phyloP scores from a whole-genome alignment of 1,140 invertebrate species.

The Lineus longissimus region DNA sequence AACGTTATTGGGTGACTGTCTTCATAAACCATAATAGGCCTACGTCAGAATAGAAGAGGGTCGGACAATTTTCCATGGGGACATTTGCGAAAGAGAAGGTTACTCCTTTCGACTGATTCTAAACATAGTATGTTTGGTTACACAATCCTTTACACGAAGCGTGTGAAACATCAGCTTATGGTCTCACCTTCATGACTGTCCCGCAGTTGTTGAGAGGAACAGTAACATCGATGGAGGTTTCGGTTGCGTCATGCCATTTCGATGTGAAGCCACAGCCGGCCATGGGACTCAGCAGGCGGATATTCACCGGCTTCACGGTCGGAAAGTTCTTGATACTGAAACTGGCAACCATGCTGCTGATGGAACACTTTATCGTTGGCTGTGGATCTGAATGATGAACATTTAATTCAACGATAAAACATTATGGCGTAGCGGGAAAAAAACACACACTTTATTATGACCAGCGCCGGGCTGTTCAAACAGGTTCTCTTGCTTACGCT shows the following conservation, averaged over 20 bases:
- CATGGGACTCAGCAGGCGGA: conserved; percentile 20
- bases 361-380: conserved; percentile 26
- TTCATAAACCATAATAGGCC: too few species aligned
- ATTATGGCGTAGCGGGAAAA: not conserved
- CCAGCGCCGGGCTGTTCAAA: not conserved
- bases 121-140: too few species aligned
- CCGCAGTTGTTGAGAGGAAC: conserved; percentile 34
- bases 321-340: conserved; percentile 29
- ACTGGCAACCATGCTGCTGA: conserved; percentile 25
- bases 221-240: conserved; percentile 14
- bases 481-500: too few species aligned
- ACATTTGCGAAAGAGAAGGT: too few species aligned
- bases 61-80: too few species aligned
- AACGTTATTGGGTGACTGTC: too few species aligned
- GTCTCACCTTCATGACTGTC: conserved; percentile 17
- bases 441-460: not conserved
- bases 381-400: conserved; percentile 23
- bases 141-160: too few species aligned
- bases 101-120: too few species aligned
- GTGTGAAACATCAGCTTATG: too few species aligned
- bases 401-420: not conserved
- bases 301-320: conserved; percentile 29
- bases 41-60: too few species aligned
- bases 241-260: conserved; percentile 13
- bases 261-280: conserved; percentile 10